Evolutionary conservation across 2,888 invertebrate species (phyloP).

Genomic region (Cephus pulcher): DNA sequence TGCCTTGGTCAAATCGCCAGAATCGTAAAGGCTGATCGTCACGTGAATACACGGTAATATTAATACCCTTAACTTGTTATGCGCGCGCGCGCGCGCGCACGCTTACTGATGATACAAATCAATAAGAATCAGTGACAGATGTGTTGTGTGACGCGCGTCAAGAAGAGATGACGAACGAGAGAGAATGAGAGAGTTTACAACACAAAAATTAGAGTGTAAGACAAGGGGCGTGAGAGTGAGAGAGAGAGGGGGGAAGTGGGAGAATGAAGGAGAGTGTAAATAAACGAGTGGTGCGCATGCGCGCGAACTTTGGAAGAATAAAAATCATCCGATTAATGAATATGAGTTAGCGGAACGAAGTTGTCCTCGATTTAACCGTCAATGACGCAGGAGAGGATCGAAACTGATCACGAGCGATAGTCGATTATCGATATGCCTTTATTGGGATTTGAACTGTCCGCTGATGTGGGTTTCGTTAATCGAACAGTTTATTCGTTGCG

Average conservation of each 20-base stretch:
- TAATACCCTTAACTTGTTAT: conserved; percentile 28
- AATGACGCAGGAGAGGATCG: neutral
- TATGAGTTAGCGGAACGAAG: neutral
- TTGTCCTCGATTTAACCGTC: neutral
- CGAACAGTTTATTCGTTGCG: too few species aligned
- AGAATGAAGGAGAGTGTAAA: neutral
- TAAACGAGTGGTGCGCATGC: neutral
- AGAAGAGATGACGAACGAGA: conserved; percentile 1
- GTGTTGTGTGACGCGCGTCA: neutral
- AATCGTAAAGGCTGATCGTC: conserved; percentile 29
- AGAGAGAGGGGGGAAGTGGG: too few species aligned
- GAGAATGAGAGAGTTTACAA: neutral
- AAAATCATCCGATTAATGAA: neutral
- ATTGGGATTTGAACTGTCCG: too few species aligned
- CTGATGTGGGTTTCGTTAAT: too few species aligned
- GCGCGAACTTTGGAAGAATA: neutral
- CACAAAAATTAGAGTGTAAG: neutral
- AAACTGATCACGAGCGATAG: neutral
- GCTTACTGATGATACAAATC: neutral
- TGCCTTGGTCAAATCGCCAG: conserved; percentile 31
- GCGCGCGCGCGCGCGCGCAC: neutral
- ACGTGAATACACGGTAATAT: conserved; percentile 12
- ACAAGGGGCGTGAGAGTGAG: neutral
- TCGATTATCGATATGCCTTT: neutral
- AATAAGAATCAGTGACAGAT: neutral